phyloP scores from a whole-genome alignment of 2,888 invertebrate genomes.

The Plemyria rubiginata region DNA sequence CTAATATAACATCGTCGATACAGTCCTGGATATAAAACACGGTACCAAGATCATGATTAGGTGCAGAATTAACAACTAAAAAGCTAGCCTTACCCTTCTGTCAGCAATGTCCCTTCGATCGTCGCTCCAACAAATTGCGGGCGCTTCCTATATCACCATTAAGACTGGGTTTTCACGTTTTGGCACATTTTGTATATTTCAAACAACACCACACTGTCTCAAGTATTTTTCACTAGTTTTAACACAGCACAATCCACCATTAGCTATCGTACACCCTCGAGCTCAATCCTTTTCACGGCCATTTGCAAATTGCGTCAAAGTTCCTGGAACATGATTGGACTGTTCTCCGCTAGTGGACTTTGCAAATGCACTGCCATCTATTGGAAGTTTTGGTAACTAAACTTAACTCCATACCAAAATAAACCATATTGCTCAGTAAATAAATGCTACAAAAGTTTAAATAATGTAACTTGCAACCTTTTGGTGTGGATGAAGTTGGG shows the following conservation, averaged over 20 bases:
- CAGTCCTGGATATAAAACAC: conserved; percentile 37
- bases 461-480: conserved; percentile 52
- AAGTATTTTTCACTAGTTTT: conserved; percentile 73
- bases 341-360: conserved; percentile 72
- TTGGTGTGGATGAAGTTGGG: conserved; percentile 61
- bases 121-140: conserved; percentile 76
- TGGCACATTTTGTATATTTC: conserved; percentile 81
- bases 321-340: conserved; percentile 78
- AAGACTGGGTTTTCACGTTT: conserved; percentile 82
- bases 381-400: conserved; percentile 51
- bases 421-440: conserved; percentile 24
- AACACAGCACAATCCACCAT: conserved; percentile 79
- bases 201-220: conserved; percentile 77
- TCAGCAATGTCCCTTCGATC: conserved; percentile 78
- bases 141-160: conserved; percentile 79
- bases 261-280: conserved; percentile 78
- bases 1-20: conserved; percentile 25
- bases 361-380: conserved; percentile 61
- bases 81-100: conserved; percentile 80
- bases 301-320: conserved; percentile 86
- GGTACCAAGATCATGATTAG: conserved; percentile 46
- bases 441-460: conserved; percentile 41
- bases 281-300: conserved; percentile 83
- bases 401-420: conserved; percentile 45
- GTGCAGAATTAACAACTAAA: conserved; percentile 54